Evolutionary conservation across 1,140 invertebrate species (phyloP).

Genomic region (Latrodectus geometricus): DNA sequence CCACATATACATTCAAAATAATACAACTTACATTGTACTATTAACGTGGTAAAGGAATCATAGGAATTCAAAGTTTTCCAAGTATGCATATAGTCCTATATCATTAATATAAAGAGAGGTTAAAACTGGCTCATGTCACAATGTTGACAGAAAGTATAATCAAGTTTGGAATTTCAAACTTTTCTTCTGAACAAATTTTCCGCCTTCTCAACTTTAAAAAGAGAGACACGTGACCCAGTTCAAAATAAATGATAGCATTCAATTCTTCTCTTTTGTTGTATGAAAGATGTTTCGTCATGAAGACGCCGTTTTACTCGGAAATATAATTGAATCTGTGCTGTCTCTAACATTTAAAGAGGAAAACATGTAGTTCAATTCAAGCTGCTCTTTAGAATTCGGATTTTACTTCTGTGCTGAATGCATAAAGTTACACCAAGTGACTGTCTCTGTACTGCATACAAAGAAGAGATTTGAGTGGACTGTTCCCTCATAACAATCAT

Average conservation of each 20-base stretch:
- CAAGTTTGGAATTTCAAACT: background rate
- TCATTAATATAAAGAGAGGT: background rate
- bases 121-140: background rate
- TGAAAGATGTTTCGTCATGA: background rate
- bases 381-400: no score
- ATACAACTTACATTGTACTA: no score
- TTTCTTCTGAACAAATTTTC: background rate
- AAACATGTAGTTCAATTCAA: no score
- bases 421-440: no score
- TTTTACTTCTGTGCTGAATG: no score
- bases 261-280: background rate
- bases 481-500: no score
- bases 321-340: background rate
- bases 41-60: no score
- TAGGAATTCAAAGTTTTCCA: background rate
- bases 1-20: no score
- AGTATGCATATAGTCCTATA: background rate
- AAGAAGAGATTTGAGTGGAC: no score
- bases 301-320: background rate
- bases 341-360: no score
- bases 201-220: background rate
- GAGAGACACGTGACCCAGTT: background rate
- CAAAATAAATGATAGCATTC: background rate
- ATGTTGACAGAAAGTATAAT: background rate
- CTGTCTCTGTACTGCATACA: no score